Evolutionary conservation across 1,140 invertebrate genomes (phyloP).

Genomic region (Cardiocondyla obscurior): DNA sequence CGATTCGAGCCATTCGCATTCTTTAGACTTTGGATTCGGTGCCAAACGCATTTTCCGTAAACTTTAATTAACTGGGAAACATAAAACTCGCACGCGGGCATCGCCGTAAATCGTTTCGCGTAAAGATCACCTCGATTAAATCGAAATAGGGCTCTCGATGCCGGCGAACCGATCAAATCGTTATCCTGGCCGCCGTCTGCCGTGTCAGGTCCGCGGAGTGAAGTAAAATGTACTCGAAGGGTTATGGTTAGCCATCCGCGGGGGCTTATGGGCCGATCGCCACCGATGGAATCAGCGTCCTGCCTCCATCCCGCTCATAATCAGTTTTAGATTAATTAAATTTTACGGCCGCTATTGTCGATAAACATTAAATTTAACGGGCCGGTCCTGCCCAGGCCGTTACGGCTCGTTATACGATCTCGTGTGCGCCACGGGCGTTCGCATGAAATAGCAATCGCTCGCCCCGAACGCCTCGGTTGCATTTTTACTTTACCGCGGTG

Average conservation of each 20-base stretch:
- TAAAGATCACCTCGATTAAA: slow-evolving; percentile 40
- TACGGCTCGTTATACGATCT: slow-evolving; percentile 65
- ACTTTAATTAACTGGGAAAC: not conserved
- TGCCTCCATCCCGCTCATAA: slow-evolving; percentile 79
- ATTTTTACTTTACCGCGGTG: slow-evolving; percentile 31
- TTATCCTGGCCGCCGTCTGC: slow-evolving; percentile 71
- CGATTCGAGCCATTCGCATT: not conserved
- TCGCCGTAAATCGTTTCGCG: not conserved
- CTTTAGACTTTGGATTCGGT: not conserved
- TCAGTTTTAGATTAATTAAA: slow-evolving; percentile 85
- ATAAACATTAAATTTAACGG: slow-evolving; percentile 84
- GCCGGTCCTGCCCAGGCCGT: slow-evolving; percentile 59
- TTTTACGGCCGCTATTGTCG: slow-evolving; percentile 79
- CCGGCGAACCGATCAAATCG: slow-evolving; percentile 69
- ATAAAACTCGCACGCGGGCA: not conserved
- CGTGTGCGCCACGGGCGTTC: slow-evolving; percentile 28
- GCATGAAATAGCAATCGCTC: slow-evolving; percentile 45
- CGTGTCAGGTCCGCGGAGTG: slow-evolving; percentile 81
- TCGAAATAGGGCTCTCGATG: slow-evolving; percentile 66
- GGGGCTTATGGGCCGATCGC: slow-evolving; percentile 81
- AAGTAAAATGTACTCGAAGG: slow-evolving; percentile 82
- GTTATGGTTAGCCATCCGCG: slow-evolving; percentile 80
- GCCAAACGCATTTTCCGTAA: not conserved
- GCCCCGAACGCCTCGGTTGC: not conserved
- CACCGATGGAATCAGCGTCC: slow-evolving; percentile 83